Base-by-base conservation (phyloP, 2,797 vertebrate species). In the Pangasius macronema region DNA sequence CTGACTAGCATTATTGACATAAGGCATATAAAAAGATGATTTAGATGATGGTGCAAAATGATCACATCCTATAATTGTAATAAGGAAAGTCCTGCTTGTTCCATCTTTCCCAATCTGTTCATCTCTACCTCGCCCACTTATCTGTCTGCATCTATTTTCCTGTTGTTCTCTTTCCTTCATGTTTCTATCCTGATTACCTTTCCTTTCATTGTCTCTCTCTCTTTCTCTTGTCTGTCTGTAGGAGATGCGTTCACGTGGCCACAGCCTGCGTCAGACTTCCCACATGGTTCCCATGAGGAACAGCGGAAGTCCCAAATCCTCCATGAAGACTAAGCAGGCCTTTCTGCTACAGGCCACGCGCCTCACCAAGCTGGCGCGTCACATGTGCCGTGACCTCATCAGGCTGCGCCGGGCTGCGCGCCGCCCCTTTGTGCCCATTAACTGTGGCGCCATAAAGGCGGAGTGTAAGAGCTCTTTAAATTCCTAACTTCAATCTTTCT, bases 381-480 rank as follows among this genome's bases (percentile, higher is more conserved):
- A 98, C 96, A 98, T 99, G 97, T 99, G 98, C 97, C 98, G 97
- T 94, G 98, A 98, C 92, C 95, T 98, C 94, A 97, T 99, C 93
- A 97, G 96, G 95, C 97, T 99, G 97, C 97, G 97, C 95, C 97
- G 97, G 89, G 98, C 98, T 82, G 98, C 98, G 39, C 97, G 98
- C 96, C 97, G 97, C 92, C 98, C 98, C 91, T 99, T 99, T 98
- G 96, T 98, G 95, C 97, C 98, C 96, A 98, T 99, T 98, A 99
- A 99, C 97, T 98, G 97, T 97, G 98, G 97, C 95, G 97, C 98
- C 97, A 97, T 99, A 97, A 99, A 98, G 97, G 98, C 98, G 97
- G 97, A 99, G 97, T 99, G 98, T 99, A 99, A 99, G 98, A 98
- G 97, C 97, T 96, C 98, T 97, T 98, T 98, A 96, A 98, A 97